Base-by-base conservation (phyloP, 2,888 invertebrate species). In the Odiellus spinosus region DNA sequence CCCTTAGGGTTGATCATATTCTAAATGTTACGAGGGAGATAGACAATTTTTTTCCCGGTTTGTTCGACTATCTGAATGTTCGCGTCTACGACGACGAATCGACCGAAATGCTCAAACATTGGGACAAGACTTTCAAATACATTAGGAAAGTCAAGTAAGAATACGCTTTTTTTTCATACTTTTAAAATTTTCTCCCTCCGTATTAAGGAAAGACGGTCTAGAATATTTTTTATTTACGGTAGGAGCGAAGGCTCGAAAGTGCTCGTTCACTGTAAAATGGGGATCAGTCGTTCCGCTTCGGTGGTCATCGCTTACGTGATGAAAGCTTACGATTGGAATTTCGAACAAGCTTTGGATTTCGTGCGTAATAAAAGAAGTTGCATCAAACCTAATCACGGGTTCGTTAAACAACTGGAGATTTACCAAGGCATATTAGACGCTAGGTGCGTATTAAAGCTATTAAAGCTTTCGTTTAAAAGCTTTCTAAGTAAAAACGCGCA, bases 181-280 rank as follows among this genome's bases (percentile, higher is more conserved):
- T 32, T 40, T 15, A 21, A 46, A 48, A 4, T 36, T 45, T 48
- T 47, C 47, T 35, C 55, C 54, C 15, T 26, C 26, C 26, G 8
- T 6, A 6, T 26, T 6, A 26, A 26, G 26, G 26, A 8, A 26
- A 8, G 26, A 8, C 8, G 26, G 8, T 6, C 5, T 26, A 26
- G 26, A 26, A 26, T 6, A 26, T 26, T 26, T 26, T 26, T 26
- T 26, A 26, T 26, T n/a, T n/a, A n/a, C 26, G 26, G 8, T 26
- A 80, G 78, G 66, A 79, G 82, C 59, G 80, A 82, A 61, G 86
- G 86, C 47, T 87, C 86, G 48, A 90, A 90, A 69, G 91, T 93
- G 47, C 72, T 98, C 59, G 96, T 98, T 44, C 96, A 98, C 67
- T 98, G 98, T 68, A 96, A 96, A 71, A 96, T 96, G 91, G 98